phyloP scores from a whole-genome alignment of 2,797 vertebrate species.

The Protosalanx chinensis region DNA sequence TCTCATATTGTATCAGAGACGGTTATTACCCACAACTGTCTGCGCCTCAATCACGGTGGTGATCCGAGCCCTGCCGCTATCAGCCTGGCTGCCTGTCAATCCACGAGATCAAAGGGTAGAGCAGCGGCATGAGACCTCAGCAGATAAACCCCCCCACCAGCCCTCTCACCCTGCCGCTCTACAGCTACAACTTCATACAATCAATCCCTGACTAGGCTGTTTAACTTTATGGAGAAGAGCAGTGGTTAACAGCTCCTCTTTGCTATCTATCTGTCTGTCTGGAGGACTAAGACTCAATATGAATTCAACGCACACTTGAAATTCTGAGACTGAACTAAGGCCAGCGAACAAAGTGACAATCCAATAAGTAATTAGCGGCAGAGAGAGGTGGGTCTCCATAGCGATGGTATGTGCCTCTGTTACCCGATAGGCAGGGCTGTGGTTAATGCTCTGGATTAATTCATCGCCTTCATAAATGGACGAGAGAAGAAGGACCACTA shows the following conservation, averaged over 20 bases:
- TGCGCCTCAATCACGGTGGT: not conserved
- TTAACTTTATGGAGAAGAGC: slow-evolving; percentile 20
- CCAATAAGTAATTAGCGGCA: slow-evolving; percentile 53
- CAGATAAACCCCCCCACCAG: slow-evolving; percentile 15
- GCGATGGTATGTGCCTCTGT: slow-evolving; percentile 24
- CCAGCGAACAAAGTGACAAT: slow-evolving; percentile 47
- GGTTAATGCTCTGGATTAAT: slow-evolving; percentile 53
- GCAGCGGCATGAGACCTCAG: slow-evolving; percentile 27
- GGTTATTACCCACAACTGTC: slow-evolving; percentile 9
- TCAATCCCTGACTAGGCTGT: slow-evolving; percentile 22
- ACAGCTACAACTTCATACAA: slow-evolving; percentile 19
- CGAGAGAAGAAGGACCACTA: not conserved
- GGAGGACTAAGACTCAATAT: slow-evolving; percentile 8
- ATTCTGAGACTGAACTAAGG: slow-evolving; percentile 47
- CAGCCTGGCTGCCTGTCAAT: not conserved
- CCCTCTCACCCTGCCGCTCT: not conserved
- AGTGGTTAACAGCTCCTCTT: not conserved
- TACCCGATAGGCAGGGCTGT: slow-evolving; percentile 32
- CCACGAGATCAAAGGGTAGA: slow-evolving; percentile 26
- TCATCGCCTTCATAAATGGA: slow-evolving; percentile 32
- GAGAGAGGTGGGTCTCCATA: slow-evolving; percentile 18
- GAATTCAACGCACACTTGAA: slow-evolving; percentile 29
- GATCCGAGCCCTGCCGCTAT: slow-evolving; percentile 12
- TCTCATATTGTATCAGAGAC: slow-evolving; percentile 32
- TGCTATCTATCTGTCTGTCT: slow-evolving; percentile 1